These are phyloP conservation scores for Alaudala cheleensis DNA, from an alignment of 2,113 vertebrate genomes.

Conservation along the genomic window DNA sequence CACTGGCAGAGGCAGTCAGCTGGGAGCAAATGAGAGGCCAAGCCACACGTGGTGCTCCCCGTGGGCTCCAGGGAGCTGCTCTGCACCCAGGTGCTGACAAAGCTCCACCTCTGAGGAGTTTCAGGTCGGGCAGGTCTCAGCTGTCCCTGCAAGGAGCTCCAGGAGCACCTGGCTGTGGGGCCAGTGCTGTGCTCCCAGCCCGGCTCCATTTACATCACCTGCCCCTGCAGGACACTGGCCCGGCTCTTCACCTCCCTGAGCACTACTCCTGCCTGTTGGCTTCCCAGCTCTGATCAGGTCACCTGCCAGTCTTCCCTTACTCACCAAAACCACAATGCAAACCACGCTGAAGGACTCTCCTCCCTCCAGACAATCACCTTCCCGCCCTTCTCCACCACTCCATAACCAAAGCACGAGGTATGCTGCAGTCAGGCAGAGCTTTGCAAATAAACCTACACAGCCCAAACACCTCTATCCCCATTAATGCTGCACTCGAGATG, in stretches of 20 bases:
- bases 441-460: background rate
- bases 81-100: background rate
- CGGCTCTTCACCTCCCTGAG: background rate
- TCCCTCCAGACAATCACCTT: background rate
- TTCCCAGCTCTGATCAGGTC: background rate
- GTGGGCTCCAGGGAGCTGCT: background rate
- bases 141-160: background rate
- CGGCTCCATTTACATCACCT: rapidly evolving
- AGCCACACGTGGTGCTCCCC: rapidly evolving
- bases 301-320: rapidly evolving
- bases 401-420: rapidly evolving
- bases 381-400: background rate
- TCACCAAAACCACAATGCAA: rapidly evolving
- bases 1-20: rapidly evolving
- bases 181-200: background rate
- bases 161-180: rapidly evolving
- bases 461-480: rapidly evolving
- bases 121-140: background rate
- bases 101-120: background rate
- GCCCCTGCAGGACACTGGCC: background rate
- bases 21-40: background rate
- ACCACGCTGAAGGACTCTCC: background rate
- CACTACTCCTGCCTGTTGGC: background rate
- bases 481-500: rapidly evolving
- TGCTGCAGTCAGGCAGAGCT: background rate